Evolutionary conservation across 2,113 vertebrate genomes (phyloP), one percentile per base, ranked within the genome.

Genomic region (Morphnarchus princeps): DNA sequence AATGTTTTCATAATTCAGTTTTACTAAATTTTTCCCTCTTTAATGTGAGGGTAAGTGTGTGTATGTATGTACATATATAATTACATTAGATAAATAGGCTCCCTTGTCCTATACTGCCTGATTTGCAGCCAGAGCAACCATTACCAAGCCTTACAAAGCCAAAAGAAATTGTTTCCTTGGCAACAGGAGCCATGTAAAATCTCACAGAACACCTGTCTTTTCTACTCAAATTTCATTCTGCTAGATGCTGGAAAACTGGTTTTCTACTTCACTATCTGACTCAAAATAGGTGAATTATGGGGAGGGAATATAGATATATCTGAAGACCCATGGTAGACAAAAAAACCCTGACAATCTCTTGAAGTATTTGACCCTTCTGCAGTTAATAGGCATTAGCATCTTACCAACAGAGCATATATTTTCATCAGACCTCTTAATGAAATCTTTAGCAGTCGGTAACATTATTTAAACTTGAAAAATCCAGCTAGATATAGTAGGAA

Each of bases 161-260:
- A 91, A 96, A 97, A 96, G 54, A 97, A 97, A 94, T 70, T 69
- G 98, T 98, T 98, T 95, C 98, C 98, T 73, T 98, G 97, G 97
- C 95, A 98, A 98, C 97, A 40, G 76, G 61, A 97, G 47, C 79
- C 96, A 92, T 97, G 91, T 87, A 82, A 96, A 96, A 96, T 96
- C 93, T 97, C 87, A 89, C 42, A 82, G 89, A 97, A 96, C 91
- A 98, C 95, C 87, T 97, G 93, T 69, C 90, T 97, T 97, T 96
- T 95, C 95, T 82, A 94, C 87, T 95, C 58, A 85, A 72, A 90
- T 94, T 97, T 97, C 34, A 81, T 95, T 96, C 65, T 95, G 87
- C 82, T 92, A 67, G 94, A 73, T 89, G 67, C 13, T 93, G n/a
- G 89, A 95, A 96, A 97, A 92, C 21, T 69, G 86, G 13, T 47